Percentiles rank a stretch among this genome's conserved stretches.
These are phyloP conservation scores for Cryptosula pallasiana DNA, from an alignment of 2,888 invertebrate species.

Conservation along the genomic window DNA sequence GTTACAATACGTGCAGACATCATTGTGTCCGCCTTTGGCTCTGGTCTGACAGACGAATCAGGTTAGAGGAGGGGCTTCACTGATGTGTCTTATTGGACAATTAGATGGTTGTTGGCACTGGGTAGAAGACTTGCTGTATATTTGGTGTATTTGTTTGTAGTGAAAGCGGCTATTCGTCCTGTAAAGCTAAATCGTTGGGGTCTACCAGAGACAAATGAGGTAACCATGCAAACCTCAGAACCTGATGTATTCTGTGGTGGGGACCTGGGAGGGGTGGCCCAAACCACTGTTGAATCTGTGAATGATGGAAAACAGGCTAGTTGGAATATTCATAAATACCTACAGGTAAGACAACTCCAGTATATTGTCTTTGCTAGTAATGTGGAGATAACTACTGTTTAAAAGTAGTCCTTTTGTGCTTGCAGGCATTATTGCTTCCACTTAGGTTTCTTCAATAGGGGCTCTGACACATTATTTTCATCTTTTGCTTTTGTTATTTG, in stretches of 20 bases:
- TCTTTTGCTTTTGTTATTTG: too few relatives aligned
- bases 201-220: constrained; percentile 70
- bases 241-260: constrained; percentile 86
- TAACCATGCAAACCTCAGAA: constrained; percentile 73
- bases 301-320: constrained; percentile 98
- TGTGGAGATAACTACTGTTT: too few relatives aligned
- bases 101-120: too few relatives aligned
- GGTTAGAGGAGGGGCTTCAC: constrained; percentile 56
- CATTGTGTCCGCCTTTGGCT: constrained; percentile 95
- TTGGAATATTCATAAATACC: constrained; percentile 85
- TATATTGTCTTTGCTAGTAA: too few relatives aligned
- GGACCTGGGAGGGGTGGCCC: constrained; percentile 86
- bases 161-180: constrained; percentile 66
- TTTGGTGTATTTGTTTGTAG: too few relatives aligned
- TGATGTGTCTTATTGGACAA: too few relatives aligned
- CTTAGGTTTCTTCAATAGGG: too few relatives aligned
- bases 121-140: too few relatives aligned
- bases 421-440: too few relatives aligned
- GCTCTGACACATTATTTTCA: too few relatives aligned
- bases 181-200: constrained; percentile 72
- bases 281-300: constrained; percentile 95
- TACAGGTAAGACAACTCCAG: constrained; percentile 80
- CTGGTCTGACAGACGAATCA: constrained; percentile 71
- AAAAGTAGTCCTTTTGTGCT: too few relatives aligned
- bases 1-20: constrained; percentile 80